These are phyloP conservation scores for Holothuria scabra DNA, from an alignment of 53 echinoderm and acorn worm genomes.

Conservation along the genomic window DNA sequence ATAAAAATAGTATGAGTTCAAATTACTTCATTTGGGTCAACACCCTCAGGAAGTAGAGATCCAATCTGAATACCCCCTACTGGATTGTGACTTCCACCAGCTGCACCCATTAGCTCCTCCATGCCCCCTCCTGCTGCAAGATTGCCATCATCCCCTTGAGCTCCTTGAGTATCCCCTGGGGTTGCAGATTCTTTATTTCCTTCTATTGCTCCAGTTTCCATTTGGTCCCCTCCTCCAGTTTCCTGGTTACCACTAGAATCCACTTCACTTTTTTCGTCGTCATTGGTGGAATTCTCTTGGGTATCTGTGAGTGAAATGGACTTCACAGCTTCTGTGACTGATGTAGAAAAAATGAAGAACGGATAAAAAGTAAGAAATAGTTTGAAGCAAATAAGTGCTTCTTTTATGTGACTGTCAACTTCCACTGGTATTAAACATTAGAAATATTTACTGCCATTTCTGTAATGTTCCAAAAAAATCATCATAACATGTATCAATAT, in stretches of 20 bases:
- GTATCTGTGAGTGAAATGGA: background rate
- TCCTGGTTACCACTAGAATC: background rate
- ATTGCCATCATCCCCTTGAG: background rate
- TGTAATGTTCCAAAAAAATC: too few species aligned
- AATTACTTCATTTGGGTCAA: background rate
- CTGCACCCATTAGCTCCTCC: slow-evolving; percentile 34
- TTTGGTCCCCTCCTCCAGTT: background rate
- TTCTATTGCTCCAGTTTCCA: background rate
- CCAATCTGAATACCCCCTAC: slow-evolving; percentile 8
- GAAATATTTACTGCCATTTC: too few species aligned
- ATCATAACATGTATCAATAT: too few species aligned
- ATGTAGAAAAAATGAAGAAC: background rate
- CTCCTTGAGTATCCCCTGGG: slow-evolving; percentile 4
- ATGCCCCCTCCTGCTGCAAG: slow-evolving; percentile 19
- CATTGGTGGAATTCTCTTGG: background rate
- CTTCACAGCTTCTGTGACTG: background rate
- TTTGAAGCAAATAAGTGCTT: too few species aligned
- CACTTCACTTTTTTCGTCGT: background rate
- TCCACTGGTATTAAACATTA: too few species aligned
- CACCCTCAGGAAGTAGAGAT: slow-evolving; percentile 1
- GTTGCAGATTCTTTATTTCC: slow-evolving; percentile 14
- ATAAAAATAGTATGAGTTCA: too few species aligned
- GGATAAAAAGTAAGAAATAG: too few species aligned
- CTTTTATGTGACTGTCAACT: too few species aligned
- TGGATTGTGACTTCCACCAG: slow-evolving; percentile 7